phyloP scores from a whole-genome alignment of 2,888 invertebrate genomes.

The Lomographa bimaculata region DNA sequence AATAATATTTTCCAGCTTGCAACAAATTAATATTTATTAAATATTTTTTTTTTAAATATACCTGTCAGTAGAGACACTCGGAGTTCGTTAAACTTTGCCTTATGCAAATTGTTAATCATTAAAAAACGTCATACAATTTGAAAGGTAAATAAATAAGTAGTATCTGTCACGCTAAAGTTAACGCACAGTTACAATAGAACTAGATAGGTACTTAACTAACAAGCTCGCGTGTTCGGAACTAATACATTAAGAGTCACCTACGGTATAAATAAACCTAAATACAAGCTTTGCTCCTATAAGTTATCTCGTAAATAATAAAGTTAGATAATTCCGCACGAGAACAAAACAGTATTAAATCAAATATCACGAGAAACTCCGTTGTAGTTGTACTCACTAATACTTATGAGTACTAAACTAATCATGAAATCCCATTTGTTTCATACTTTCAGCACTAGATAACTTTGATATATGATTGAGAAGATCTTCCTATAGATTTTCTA shows the following conservation, averaged over 20 bases:
- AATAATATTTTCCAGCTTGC: no score
- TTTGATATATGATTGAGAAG: neutral
- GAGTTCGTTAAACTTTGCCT: no score
- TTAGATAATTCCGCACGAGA: slow-evolving; percentile 51
- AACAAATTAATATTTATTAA: no score
- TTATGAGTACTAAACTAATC: slow-evolving; percentile 13
- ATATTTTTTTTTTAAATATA: no score
- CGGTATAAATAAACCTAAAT: slow-evolving; percentile 18
- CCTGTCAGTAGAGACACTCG: no score
- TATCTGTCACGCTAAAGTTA: no score
- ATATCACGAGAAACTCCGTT: slow-evolving; percentile 26
- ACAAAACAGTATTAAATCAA: slow-evolving; percentile 59
- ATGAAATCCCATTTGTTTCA: slow-evolving; percentile 4
- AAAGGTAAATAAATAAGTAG: no score
- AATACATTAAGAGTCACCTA: slow-evolving; percentile 17
- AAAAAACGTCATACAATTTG: no score
- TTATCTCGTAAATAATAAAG: slow-evolving; percentile 57
- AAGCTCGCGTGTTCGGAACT: slow-evolving; percentile 10
- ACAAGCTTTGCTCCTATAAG: slow-evolving; percentile 33
- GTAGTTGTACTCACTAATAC: slow-evolving; percentile 9
- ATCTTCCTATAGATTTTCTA: no score
- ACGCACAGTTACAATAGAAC: no score
- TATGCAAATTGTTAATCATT: no score
- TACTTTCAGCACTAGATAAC: neutral
- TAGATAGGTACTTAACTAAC: no score